These are phyloP conservation scores for Heliconius ismenius DNA, from an alignment of 2,888 invertebrate species.

Conservation along the genomic window DNA sequence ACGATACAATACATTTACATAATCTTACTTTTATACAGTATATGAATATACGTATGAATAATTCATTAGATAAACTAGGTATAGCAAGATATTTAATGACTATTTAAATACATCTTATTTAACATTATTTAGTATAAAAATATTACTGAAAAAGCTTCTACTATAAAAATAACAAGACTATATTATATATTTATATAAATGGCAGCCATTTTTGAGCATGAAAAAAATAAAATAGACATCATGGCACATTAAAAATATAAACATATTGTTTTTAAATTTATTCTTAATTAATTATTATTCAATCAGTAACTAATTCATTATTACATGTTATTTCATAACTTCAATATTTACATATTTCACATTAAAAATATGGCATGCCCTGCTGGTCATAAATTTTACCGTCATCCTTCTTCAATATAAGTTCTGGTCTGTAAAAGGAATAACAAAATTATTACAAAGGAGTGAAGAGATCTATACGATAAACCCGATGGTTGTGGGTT, in stretches of 20 bases:
- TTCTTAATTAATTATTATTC: background rate
- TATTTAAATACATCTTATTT: background rate
- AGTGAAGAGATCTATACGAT: background rate
- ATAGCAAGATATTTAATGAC: background rate
- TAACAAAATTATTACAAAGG: constrained; percentile 5
- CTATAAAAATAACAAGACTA: background rate
- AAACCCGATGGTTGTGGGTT: no score
- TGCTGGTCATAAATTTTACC: constrained; percentile 70
- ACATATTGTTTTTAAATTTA: background rate
- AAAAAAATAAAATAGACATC: background rate
- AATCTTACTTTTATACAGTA: background rate
- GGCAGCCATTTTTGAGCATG: constrained; percentile 4
- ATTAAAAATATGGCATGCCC: constrained; percentile 63
- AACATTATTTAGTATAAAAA: background rate
- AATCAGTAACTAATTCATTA: background rate
- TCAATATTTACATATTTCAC: background rate
- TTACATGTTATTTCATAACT: background rate
- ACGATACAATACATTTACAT: background rate
- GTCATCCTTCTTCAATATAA: constrained; percentile 71
- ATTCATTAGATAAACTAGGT: background rate
- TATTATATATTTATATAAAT: background rate
- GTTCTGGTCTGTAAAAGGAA: constrained; percentile 64
- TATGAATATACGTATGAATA: background rate
- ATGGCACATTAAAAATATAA: constrained; percentile 1
- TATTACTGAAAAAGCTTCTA: background rate